Evolutionary conservation across 2,888 invertebrate genomes (phyloP).

Genomic region (Callosobruchus maculatus): DNA sequence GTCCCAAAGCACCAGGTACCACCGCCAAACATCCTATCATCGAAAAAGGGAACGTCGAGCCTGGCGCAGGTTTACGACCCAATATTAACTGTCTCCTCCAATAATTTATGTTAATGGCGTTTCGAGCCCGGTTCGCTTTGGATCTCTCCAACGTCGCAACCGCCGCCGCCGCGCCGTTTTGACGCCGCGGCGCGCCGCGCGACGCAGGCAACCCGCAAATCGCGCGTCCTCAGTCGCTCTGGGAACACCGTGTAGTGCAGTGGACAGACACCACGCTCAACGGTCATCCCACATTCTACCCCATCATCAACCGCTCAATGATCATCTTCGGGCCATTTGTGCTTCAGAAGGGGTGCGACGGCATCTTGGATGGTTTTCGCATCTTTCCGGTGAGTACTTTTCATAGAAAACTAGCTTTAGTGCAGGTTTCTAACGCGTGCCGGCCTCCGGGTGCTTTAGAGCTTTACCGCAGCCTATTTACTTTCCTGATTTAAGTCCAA

Average conservation of each 20-base stretch:
- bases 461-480: too few species aligned
- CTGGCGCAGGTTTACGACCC: constrained; percentile 49
- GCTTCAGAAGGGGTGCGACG: background rate
- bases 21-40: background rate
- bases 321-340: background rate
- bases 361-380: background rate
- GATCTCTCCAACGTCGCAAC: constrained; percentile 18
- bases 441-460: too few species aligned
- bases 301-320: background rate
- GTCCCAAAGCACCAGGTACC: constrained; percentile 1
- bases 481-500: too few species aligned
- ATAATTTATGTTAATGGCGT: constrained; percentile 57
- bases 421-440: too few species aligned
- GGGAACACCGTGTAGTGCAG: background rate
- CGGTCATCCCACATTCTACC: background rate
- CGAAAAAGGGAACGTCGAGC: constrained; percentile 22
- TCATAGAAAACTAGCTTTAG: background rate
- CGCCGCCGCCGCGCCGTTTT: constrained; percentile 26
- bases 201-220: background rate
- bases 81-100: constrained; percentile 59
- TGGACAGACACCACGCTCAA: background rate
- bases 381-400: background rate
- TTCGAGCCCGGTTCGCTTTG: constrained; percentile 35
- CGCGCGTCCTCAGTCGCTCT: background rate
- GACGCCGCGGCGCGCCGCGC: constrained; percentile 7